These are phyloP conservation scores for Gymnoscopelus microlampas DNA, from an alignment of 2,797 vertebrate genomes.

Conservation along the genomic window DNA sequence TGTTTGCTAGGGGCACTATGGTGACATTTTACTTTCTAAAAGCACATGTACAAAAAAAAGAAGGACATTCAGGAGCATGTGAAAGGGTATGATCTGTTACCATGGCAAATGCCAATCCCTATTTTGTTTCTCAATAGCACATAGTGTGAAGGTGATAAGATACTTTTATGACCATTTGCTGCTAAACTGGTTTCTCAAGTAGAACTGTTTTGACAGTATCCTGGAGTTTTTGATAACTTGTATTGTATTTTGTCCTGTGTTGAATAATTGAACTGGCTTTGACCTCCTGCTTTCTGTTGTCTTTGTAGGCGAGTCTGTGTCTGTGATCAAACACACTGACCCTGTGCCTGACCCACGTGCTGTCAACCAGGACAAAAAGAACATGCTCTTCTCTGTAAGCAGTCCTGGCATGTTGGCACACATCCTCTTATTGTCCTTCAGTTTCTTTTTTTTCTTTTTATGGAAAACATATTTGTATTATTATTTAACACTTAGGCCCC, in stretches of 20 bases:
- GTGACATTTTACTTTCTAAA: no score
- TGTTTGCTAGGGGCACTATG: background rate
- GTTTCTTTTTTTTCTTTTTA: slow-evolving; percentile 37
- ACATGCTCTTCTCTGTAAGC: slow-evolving; percentile 99
- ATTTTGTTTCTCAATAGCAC: no score
- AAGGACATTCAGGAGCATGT: no score
- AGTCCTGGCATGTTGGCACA: slow-evolving; percentile 13
- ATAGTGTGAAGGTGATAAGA: background rate
- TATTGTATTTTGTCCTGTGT: no score
- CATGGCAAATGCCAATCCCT: no score
- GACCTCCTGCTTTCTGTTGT: slow-evolving; percentile 22
- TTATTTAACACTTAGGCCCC: slow-evolving; percentile 4
- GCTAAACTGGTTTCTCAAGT: no score
- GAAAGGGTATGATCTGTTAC: no score
- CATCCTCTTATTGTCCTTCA: slow-evolving; percentile 25
- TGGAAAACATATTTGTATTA: background rate
- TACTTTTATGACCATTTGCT: background rate
- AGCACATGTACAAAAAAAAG: no score
- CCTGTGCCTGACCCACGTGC: slow-evolving; percentile 97
- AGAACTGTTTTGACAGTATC: no score
- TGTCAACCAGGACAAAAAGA: slow-evolving; percentile 99
- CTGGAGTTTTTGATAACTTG: no score
- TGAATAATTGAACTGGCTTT: background rate
- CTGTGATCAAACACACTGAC: slow-evolving; percentile 98
- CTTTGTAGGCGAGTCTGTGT: slow-evolving; percentile 91